Evolutionary conservation across 37 sponge, comb jelly and placozoan genomes (phyloP).

Genomic region (Theonella swinhoei): DNA sequence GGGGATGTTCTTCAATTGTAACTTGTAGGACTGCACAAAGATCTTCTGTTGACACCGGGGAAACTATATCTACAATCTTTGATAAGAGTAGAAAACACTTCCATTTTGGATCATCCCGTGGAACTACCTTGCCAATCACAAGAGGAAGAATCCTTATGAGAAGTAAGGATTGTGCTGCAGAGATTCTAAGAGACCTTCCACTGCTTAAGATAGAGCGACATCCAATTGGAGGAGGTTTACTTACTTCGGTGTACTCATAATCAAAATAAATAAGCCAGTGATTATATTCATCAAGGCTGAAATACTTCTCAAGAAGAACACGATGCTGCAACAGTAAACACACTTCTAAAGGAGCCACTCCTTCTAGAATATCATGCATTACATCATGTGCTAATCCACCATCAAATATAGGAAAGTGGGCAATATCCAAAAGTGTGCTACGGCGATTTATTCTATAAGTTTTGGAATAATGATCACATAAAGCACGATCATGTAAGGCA

Average conservation of each 20-base stretch:
- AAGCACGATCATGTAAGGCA: too few relatives aligned
- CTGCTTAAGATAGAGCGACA: not conserved
- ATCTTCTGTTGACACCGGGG: slow-evolving; percentile 10
- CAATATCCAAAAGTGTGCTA: slow-evolving; percentile 9
- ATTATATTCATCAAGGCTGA: slow-evolving; percentile 37
- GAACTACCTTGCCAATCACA: slow-evolving; percentile 33
- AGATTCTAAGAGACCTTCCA: too few relatives aligned
- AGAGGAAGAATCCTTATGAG: slow-evolving; percentile 39
- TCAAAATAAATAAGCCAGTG: slow-evolving; percentile 30
- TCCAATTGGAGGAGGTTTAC: slow-evolving; percentile 26
- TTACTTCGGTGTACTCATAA: slow-evolving; percentile 26
- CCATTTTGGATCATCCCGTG: slow-evolving; percentile 22
- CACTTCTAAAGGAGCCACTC: slow-evolving; percentile 36
- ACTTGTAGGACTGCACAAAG: slow-evolving; percentile 7
- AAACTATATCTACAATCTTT: slow-evolving; percentile 10
- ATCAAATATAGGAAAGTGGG: not conserved
- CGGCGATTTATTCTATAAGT: slow-evolving; percentile 21
- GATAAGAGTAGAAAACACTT: too few relatives aligned
- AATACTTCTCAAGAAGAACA: not conserved
- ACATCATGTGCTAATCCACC: slow-evolving; percentile 50
- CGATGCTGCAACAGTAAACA: slow-evolving; percentile 15
- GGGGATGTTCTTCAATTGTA: slow-evolving; percentile 25
- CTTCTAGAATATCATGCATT: slow-evolving; percentile 49
- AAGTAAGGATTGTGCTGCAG: slow-evolving; percentile 19
- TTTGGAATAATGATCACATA: not conserved